These are phyloP conservation scores for Cladorhizidae sp. DNA, from an alignment of 37 sponge, comb jelly and placozoan species.

Conservation along the genomic window DNA sequence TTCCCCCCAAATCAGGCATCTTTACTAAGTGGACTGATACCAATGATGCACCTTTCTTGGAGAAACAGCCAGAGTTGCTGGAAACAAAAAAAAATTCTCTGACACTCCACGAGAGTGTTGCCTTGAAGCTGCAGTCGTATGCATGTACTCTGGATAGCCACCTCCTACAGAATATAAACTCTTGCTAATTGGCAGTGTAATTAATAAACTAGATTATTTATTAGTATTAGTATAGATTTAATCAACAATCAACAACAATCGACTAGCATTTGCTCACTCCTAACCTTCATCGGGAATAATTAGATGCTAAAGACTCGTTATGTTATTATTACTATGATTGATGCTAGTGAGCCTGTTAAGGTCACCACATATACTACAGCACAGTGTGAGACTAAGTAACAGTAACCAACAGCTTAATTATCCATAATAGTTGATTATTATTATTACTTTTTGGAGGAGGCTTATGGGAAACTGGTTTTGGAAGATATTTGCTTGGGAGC, in stretches of 20 bases:
- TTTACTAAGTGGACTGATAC: too few relatives aligned
- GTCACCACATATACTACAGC: too few relatives aligned
- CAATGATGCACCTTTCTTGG: not conserved
- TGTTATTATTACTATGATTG: not conserved
- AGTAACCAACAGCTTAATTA: too few relatives aligned
- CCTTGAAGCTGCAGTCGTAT: not conserved
- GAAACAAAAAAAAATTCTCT: not conserved
- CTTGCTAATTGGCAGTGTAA: too few relatives aligned
- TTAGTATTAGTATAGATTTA: too few relatives aligned
- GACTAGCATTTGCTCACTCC: too few relatives aligned
- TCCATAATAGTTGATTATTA: not conserved
- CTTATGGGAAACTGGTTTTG: not conserved
- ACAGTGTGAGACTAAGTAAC: too few relatives aligned
- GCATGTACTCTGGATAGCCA: not conserved
- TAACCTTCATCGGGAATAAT: too few relatives aligned
- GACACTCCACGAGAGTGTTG: not conserved
- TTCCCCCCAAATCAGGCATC: too few relatives aligned
- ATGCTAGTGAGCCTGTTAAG: not conserved
- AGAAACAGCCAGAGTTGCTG: not conserved
- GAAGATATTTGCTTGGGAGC: constrained; percentile 46
- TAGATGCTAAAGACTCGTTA: not conserved
- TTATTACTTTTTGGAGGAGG: constrained; percentile 40
- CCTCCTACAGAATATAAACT: not conserved
- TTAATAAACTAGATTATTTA: too few relatives aligned
- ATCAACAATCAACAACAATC: too few relatives aligned